Conservation (phyloP, 1,140 invertebrate genomes). For the Neodiprion fabricii region DNA sequence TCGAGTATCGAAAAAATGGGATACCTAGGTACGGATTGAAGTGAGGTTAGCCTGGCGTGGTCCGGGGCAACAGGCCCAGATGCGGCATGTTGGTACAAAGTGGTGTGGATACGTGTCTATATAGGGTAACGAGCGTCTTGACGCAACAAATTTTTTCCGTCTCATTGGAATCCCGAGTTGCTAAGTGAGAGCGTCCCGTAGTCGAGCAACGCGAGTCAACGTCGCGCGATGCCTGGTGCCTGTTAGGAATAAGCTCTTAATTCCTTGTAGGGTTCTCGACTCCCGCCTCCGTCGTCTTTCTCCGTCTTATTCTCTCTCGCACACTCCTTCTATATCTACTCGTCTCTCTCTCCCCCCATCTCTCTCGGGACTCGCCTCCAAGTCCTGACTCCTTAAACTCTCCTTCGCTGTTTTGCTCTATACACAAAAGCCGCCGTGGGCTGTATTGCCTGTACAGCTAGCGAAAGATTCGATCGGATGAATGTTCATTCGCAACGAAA, state of each 20-base stretch:
- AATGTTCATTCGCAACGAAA: neutral
- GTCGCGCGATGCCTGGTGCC: conserved; percentile 41
- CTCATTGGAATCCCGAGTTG: conserved; percentile 1
- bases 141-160: neutral
- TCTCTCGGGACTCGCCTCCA: conserved; percentile 23
- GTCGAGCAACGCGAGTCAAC: conserved; percentile 44
- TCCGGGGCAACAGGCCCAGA: too few relatives aligned
- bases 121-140: neutral
- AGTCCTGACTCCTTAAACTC: conserved; percentile 20
- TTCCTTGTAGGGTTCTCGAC: conserved; percentile 56
- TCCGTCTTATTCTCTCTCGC: neutral
- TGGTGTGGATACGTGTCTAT: too few relatives aligned
- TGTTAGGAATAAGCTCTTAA: conserved; percentile 59
- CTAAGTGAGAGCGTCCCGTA: neutral
- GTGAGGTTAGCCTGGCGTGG: too few relatives aligned
- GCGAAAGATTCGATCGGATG: conserved; percentile 25
- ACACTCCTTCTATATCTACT: neutral
- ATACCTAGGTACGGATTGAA: too few relatives aligned
- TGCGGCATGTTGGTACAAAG: too few relatives aligned
- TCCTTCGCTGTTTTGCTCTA: conserved; percentile 37
- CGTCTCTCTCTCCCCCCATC: conserved; percentile 23
- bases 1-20: too few relatives aligned
- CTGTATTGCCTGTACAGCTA: conserved; percentile 35
- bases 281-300: conserved; percentile 30
- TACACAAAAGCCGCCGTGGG: conserved; percentile 38